Evolutionary conservation across 2,797 vertebrate genomes (phyloP), one percentile per base, ranked within the genome.

Genomic region (Spinibarbus caldwelli): DNA sequence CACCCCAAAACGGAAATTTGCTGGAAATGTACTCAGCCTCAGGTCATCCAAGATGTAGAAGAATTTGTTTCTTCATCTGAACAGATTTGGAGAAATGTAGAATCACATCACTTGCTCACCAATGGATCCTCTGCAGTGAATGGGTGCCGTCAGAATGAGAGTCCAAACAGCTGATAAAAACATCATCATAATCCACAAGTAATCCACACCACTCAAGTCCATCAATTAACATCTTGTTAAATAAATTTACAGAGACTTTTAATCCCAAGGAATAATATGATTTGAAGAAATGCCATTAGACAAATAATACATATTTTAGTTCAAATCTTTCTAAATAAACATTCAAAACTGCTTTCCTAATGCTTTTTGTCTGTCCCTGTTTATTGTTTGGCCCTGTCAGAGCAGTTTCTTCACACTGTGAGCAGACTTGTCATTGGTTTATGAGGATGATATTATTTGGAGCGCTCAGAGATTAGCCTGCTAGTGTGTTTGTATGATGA

Each of bases 381-480:
- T 36, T 72, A 49, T 64, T 47, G 76, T 49, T 59, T 36, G 52
- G 8, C 66, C 19, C 75, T n/a, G 31, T 59, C 75, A 64, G 38
- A 31, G 21, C 45, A 77, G 19, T 68, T 45, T 19, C 73, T 52
- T 72, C 45, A 67, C 5, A n/a, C 47, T 83, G 59, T 34, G 43
- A 67, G 45, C 47, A 80, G 41, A 67, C 49, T 36, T 54, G 62
- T 36, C 29, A 36, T 57, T 77, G 45, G 64, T 21, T 85, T 70
- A 76, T 81, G 71, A 82, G 31, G 62, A 36, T 41, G 59, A 49
- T 78, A 68, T 80, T 47, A 80, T 67, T 66, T 66, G 29, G 88
- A 89, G 91, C 91, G 87, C 68, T 54, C 71, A 87, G 86, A 93
- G 92, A 93, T 93, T 92, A 93, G 90, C 87, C 82, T 86, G 89